Base-by-base conservation (phyloP, 30 jellyfish, hydroid and myxozoan species). In the Pelagia noctiluca region DNA sequence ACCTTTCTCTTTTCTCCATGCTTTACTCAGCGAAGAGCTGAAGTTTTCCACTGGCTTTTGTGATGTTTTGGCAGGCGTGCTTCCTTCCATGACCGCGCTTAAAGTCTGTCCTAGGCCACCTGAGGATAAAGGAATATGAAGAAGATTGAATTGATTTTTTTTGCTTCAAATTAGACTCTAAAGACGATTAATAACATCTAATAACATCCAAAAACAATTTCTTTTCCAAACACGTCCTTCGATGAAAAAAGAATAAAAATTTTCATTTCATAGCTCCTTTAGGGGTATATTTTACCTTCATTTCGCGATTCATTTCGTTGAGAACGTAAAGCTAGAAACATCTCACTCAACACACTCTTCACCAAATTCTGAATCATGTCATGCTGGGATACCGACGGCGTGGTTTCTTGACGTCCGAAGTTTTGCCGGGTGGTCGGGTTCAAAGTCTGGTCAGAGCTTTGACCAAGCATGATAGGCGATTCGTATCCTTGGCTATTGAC, bases 1-100 rank as follows among this genome's bases (percentile, higher is more conserved):
- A 5, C 97, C 97, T 70, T 92, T 92, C 31, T 96, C 98, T 3
- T 61, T 74, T 38, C 80, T 73, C 84, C 92, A 86, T 8, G 97
- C 97, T 23, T 86, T 86, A 8, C 75, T 74, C 30, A 92, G 60
- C 11, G 89, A 71, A 25, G 90, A 64, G 28, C 88, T 86, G 68
- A 92, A 87, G 23, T 90, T 71, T 62, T 92, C 97, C 26, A 31
- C 62, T 26, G 85, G 81, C 70, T 72, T 86, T 26, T 38, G 75
- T 28, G 71, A 18, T 7, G 49, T 70, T 46, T 50, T 67, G 63
- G 69, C 78, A 10, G 67, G 84, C 22, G 18, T 5, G 24, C 38
- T 35, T 12, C 89, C 50, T 7, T 57, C 80, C 31, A 60, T 47
- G 24, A 33, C n/a, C 68, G 68, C 68, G 26, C 21, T 52, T 3